Evolutionary conservation across 1,140 invertebrate species (phyloP).

Genomic region (Leptonema lineaticorne): DNA sequence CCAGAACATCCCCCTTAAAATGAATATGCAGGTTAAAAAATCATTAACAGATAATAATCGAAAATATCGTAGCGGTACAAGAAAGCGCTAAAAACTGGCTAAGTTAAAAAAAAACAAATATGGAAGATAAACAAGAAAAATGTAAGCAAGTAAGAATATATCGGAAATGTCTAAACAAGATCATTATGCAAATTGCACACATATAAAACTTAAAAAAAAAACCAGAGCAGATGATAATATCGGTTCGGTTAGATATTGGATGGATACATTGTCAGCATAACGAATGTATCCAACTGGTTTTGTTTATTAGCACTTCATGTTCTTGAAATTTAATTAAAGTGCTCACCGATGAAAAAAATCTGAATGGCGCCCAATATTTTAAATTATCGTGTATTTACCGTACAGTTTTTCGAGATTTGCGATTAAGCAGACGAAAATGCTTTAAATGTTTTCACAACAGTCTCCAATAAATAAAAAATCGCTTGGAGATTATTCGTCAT

Average conservation of each 20-base stretch:
- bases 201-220: neutral
- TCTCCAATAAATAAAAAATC: too few species aligned
- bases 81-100: neutral
- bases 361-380: too few species aligned
- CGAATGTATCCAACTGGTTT: constrained; percentile 9
- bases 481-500: too few species aligned
- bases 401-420: too few species aligned
- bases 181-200: constrained; percentile 9
- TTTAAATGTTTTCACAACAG: too few species aligned
- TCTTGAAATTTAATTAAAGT: constrained; percentile 18
- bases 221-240: constrained; percentile 2
- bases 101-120: neutral
- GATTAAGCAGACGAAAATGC: too few species aligned
- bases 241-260: constrained; percentile 8
- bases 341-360: too few species aligned
- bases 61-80: neutral
- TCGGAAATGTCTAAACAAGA: constrained; percentile 1
- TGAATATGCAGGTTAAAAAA: constrained; percentile 41
- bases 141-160: neutral
- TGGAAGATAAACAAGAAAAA: neutral
- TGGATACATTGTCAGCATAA: constrained; percentile 12
- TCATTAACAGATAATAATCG: constrained; percentile 43
- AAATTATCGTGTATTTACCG: too few species aligned
- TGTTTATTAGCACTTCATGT: constrained; percentile 12
- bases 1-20: constrained; percentile 29